Base-by-base conservation (phyloP, 1,140 invertebrate genomes). In the Ylistrum balloti region DNA sequence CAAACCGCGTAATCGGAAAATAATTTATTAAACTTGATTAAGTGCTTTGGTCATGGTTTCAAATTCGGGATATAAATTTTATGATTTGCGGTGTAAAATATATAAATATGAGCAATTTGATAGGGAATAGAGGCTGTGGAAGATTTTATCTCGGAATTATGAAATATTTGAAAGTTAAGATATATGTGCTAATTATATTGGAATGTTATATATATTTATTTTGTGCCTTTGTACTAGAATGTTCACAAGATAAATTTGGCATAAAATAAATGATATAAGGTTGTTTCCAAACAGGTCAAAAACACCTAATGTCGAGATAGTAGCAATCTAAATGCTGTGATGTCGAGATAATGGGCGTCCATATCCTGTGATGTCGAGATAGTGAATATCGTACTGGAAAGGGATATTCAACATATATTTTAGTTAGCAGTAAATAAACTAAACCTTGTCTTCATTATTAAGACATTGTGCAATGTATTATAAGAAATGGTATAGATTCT, bases 101-200 rank as follows among this genome's bases (percentile, higher is more conserved):
- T 74, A 74, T 74, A 74, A 74, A 74, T 74, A 74, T 74, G 22
- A 74, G 56, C 7, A 74, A 74, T n/a, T 28, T 74, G 56, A 74
- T 74, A 74, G 5, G 56, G 5, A 1, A 74, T 28, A 74, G 56
- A 74, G 56, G 13, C n/a, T 74, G 22, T 74, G 22, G n/a, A 17
- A n/a, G 56, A 74, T 74, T n/a, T 74, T 74, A 74, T 74, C 56
- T 3, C 22, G 9, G 0, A 74, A 74, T 74, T 74, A 74, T 74
- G 56, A 74, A 74, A 74, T 74, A 74, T 74, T 74, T 74, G 56
- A 74, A 74, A 74, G 56, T 74, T 74, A 74, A 74, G n/a, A 74
- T 74, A 74, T 74, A 74, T 74, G n/a, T 74, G 28, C 56, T 5
- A 28, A 28, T 74, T 74, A 74, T 74, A 74, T 74, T 17, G n/a